Percentiles rank a stretch among this genome's conserved stretches.
Conservation (phyloP, 1,140 invertebrate genomes). For the Solen grandis region DNA sequence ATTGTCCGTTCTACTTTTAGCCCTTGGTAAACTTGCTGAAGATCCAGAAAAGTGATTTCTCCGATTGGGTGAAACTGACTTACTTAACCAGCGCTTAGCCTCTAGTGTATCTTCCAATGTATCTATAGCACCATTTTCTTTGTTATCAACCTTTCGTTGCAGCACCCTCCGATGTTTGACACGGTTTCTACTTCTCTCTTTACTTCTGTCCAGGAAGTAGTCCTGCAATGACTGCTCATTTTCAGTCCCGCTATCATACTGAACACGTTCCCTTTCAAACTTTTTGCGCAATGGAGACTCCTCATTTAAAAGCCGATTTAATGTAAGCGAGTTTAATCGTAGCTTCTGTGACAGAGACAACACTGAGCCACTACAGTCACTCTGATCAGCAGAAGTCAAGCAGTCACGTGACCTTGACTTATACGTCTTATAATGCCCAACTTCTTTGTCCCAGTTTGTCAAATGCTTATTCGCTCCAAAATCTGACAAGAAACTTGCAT, state of each 20-base stretch:
- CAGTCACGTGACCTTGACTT: neutral
- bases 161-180: neutral
- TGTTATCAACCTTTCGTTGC: neutral
- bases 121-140: neutral
- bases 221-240: neutral
- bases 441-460: neutral
- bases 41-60: too few species aligned
- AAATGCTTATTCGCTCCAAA: too few species aligned
- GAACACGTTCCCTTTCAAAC: neutral
- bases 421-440: neutral
- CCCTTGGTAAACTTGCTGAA: neutral
- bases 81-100: too few species aligned
- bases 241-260: neutral
- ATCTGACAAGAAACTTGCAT: too few species aligned
- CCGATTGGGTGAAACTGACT: too few species aligned
- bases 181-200: neutral
- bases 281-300: neutral
- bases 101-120: too few species aligned
- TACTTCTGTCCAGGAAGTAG: neutral
- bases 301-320: neutral
- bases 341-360: too few species aligned
- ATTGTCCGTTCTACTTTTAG: neutral
- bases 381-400: neutral
- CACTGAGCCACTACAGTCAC: neutral
- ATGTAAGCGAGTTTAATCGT: neutral